Evolutionary conservation across 2,797 vertebrate genomes (phyloP).

Genomic region (Lacerta viridis): DNA sequence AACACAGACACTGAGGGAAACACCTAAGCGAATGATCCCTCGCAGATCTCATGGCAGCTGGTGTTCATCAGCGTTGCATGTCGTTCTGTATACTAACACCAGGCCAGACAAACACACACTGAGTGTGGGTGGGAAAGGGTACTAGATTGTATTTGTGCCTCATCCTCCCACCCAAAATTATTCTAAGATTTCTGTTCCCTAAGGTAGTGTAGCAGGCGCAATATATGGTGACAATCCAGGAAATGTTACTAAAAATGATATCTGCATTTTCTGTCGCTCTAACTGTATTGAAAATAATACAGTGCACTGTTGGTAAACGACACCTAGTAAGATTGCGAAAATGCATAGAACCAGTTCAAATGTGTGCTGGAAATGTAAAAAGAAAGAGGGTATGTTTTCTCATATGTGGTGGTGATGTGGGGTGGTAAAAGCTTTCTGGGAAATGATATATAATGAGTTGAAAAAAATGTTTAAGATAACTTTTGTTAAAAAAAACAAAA

Average conservation of each 20-base stretch:
- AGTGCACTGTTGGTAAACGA: neutral
- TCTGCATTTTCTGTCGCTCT: too few species aligned
- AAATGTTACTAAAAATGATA: neutral
- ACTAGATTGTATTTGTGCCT: neutral
- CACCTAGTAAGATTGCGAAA: too few species aligned
- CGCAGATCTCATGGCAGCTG: slow-evolving; percentile 53
- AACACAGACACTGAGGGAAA: slow-evolving; percentile 32
- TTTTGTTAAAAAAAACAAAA: too few species aligned
- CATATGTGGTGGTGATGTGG: too few species aligned
- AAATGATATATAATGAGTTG: too few species aligned
- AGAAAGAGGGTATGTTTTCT: too few species aligned
- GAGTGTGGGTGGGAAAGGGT: slow-evolving; percentile 21
- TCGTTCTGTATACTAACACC: neutral
- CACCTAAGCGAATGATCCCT: slow-evolving; percentile 19
- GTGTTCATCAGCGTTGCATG: slow-evolving; percentile 54
- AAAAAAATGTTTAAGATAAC: too few species aligned
- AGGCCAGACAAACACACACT: neutral
- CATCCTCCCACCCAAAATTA: neutral
- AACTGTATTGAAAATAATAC: neutral
- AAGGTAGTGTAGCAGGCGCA: neutral
- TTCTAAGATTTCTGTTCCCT: neutral
- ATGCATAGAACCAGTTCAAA: too few species aligned
- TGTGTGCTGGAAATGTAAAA: too few species aligned
- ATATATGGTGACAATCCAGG: neutral
- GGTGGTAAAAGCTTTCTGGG: too few species aligned